phyloP scores from a whole-genome alignment of 2,888 invertebrate species.

The Spisula solida region DNA sequence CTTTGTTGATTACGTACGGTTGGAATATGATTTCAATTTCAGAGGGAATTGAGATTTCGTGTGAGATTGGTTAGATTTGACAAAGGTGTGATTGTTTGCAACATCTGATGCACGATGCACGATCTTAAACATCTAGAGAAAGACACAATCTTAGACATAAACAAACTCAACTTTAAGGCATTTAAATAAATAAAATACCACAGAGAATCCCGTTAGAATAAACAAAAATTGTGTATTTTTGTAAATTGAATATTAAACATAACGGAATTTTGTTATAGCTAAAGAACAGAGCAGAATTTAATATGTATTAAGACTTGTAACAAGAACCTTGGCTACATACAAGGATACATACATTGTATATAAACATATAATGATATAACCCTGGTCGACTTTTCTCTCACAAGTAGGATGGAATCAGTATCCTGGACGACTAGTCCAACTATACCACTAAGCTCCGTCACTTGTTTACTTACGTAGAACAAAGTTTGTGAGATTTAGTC shows the following conservation, averaged over 20 bases:
- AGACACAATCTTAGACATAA: conserved; percentile 21
- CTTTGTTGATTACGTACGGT: conserved; percentile 12
- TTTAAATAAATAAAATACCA: conserved; percentile 11
- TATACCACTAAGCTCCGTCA: too few relatives aligned
- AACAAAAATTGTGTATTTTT: neutral
- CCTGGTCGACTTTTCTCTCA: too few relatives aligned
- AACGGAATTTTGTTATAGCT: too few relatives aligned
- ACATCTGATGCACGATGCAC: conserved; percentile 42
- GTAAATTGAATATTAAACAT: neutral
- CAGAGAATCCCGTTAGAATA: neutral
- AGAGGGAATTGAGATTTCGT: conserved; percentile 39
- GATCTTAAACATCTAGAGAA: conserved; percentile 16
- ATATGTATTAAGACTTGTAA: too few relatives aligned
- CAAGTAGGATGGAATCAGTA: too few relatives aligned
- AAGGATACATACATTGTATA: too few relatives aligned
- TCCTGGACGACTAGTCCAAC: too few relatives aligned
- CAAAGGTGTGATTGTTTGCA: conserved; percentile 39
- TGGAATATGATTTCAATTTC: conserved; percentile 35
- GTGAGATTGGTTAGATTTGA: conserved; percentile 33
- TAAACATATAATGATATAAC: too few relatives aligned
- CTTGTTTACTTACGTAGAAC: too few relatives aligned
- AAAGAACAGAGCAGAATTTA: too few relatives aligned
- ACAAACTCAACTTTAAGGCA: neutral
- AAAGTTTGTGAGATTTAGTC: too few relatives aligned
- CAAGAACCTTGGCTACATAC: too few relatives aligned